phyloP scores from a whole-genome alignment of 2,888 invertebrate genomes.

The Leucoma salicis region DNA sequence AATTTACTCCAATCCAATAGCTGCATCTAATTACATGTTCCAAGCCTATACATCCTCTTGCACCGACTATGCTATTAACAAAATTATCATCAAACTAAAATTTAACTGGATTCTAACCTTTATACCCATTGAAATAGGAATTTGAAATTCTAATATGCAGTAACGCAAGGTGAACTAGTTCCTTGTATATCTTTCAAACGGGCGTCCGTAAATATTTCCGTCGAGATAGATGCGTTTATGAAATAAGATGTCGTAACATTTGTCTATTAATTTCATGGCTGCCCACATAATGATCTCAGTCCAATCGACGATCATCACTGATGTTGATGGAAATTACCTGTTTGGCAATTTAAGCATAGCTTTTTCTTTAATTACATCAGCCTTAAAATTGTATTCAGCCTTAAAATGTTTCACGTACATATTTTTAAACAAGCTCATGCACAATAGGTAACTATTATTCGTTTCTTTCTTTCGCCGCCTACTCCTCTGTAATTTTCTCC shows the following conservation, averaged over 20 bases:
- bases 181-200: slow-evolving; percentile 32
- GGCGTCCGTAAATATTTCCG: slow-evolving; percentile 56
- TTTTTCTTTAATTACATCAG: slow-evolving; percentile 9
- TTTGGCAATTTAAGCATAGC: slow-evolving; percentile 26
- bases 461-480: slow-evolving; percentile 38
- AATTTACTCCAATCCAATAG: slow-evolving; percentile 29
- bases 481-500: slow-evolving; percentile 45
- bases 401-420: slow-evolving; percentile 22
- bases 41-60: slow-evolving; percentile 39
- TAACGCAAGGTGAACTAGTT: slow-evolving; percentile 36
- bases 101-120: slow-evolving; percentile 25
- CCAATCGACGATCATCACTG: slow-evolving; percentile 24
- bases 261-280: slow-evolving; percentile 63
- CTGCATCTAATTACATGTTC: slow-evolving; percentile 43
- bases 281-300: slow-evolving; percentile 51
- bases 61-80: slow-evolving; percentile 30
- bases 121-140: slow-evolving; percentile 28
- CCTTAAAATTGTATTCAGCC: slow-evolving; percentile 6
- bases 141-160: slow-evolving; percentile 24
- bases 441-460: slow-evolving; percentile 25
- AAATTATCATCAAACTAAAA: slow-evolving; percentile 27
- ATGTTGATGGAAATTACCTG: slow-evolving; percentile 24
- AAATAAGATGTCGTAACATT: slow-evolving; percentile 58
- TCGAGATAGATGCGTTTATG: slow-evolving; percentile 55
- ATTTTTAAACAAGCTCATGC: slow-evolving; percentile 24